Evolutionary conservation across 2,797 vertebrate species (phyloP), one percentile per base, ranked within the genome.

Genomic region (Tenualosa ilisha): DNA sequence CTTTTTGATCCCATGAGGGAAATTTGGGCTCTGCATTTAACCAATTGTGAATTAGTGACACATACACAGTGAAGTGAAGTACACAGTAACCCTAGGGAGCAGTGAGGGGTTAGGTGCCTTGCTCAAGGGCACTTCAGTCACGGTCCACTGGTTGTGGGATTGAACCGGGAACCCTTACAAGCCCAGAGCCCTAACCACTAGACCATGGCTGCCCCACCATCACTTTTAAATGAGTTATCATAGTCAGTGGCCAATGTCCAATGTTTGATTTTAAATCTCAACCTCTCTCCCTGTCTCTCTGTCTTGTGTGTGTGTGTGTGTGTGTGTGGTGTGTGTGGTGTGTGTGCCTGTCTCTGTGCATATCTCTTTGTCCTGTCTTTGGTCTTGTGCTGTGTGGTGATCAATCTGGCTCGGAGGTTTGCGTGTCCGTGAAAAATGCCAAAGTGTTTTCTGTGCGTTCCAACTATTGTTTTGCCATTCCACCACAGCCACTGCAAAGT

Each of bases 401-500:
- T 75, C 68, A 43, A 75, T 75, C 68, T 75, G 37, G 31, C 68
- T 40, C 0, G 37, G 31, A 40, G 68, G 68, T 31, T 26, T 17
- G 37, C 68, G 6, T 43, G 68, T 26, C 13, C 3, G 15, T 43
- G 68, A 43, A 75, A 40, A 72, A 72, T 72, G 68, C 31, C 68
- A 72, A 17, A 40, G 11, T 75, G 68, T 75, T 40, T 75, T 75
- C 56, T 75, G 20, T 75, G 13, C 13, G 31, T 15, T 75, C 68
- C 15, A 75, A 81, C 88, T 86, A 87, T 86, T 90, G 90, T 86
- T 85, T 90, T 86, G 85, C 86, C 83, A 88, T 75, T 84, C 82
- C 89, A 88, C 86, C 51, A 81, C 89, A 89, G 91, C 89, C 91
- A 83, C 75, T 87, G 84, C 81, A 86, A 87, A 91, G 89, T 92